Evolutionary conservation across 2,888 invertebrate genomes (phyloP).

Genomic region (Acleris laterana): DNA sequence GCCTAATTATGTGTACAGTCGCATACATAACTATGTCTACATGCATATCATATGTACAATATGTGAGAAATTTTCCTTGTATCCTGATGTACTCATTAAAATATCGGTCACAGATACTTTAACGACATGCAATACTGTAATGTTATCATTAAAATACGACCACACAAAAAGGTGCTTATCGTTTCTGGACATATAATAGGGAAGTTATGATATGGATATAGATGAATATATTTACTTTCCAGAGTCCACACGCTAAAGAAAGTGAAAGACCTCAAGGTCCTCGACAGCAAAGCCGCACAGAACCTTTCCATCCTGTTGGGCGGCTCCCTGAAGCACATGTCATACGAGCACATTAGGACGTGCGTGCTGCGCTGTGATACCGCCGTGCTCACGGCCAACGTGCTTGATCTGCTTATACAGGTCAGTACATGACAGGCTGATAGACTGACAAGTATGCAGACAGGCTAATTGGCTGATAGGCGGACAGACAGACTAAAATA

Average conservation of each 20-base stretch:
- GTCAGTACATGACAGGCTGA: conserved; percentile 50
- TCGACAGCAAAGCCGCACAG: conserved; percentile 97
- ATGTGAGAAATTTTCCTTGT: too few species aligned
- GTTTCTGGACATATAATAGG: too few species aligned
- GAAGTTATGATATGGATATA: not conserved
- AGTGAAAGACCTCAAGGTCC: conserved; percentile 94
- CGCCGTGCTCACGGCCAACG: conserved; percentile 91
- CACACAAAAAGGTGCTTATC: too few species aligned
- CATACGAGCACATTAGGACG: conserved; percentile 91
- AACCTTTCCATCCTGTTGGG: conserved; percentile 93
- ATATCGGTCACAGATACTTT: too few species aligned
- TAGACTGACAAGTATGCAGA: not conserved
- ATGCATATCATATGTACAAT: too few species aligned
- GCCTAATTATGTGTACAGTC: too few species aligned
- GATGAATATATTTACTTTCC: conserved; percentile 39
- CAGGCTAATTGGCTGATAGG: too few species aligned
- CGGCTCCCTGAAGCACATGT: conserved; percentile 94
- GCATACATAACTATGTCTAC: too few species aligned
- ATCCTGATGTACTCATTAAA: too few species aligned
- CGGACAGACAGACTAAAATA: too few species aligned
- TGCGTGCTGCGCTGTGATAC: conserved; percentile 95
- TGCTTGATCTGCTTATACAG: conserved; percentile 94
- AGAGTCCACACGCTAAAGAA: conserved; percentile 90
- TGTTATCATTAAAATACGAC: too few species aligned
- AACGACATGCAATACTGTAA: too few species aligned